Evolutionary conservation across 2,113 vertebrate species (phyloP).

Genomic region (Pantherophis guttatus): DNA sequence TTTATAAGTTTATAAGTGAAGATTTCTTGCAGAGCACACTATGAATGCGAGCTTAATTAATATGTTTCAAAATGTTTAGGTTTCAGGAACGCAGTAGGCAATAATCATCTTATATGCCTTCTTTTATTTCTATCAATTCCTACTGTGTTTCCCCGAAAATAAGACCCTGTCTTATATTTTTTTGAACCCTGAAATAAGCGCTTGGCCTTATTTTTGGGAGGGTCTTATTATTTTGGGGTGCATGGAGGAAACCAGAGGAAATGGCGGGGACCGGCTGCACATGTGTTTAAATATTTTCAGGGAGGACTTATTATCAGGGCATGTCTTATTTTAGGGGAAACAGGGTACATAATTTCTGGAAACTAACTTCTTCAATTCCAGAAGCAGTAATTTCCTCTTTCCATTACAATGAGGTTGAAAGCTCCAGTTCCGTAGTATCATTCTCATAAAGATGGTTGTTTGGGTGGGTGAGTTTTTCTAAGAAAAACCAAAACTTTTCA

Average conservation of each 20-base stretch:
- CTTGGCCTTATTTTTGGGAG: too few species aligned
- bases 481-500: neutral
- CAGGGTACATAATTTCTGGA: neutral
- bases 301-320: too few species aligned
- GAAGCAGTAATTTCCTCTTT: neutral
- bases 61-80: neutral
- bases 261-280: too few species aligned
- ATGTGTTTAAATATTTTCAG: too few species aligned
- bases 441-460: neutral
- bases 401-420: neutral
- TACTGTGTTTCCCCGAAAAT: neutral
- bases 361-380: neutral
- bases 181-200: too few species aligned
- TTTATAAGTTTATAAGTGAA: neutral
- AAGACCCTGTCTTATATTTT: too few species aligned
- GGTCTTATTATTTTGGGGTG: too few species aligned
- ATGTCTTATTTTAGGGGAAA: too few species aligned
- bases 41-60: neutral
- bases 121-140: neutral
- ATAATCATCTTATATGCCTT: neutral
- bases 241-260: too few species aligned
- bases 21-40: neutral
- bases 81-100: neutral
- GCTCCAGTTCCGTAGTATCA: neutral
- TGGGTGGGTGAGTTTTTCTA: neutral